These are phyloP conservation scores for Pempheris klunzingeri DNA, from an alignment of 2,797 vertebrate species.

Conservation along the genomic window DNA sequence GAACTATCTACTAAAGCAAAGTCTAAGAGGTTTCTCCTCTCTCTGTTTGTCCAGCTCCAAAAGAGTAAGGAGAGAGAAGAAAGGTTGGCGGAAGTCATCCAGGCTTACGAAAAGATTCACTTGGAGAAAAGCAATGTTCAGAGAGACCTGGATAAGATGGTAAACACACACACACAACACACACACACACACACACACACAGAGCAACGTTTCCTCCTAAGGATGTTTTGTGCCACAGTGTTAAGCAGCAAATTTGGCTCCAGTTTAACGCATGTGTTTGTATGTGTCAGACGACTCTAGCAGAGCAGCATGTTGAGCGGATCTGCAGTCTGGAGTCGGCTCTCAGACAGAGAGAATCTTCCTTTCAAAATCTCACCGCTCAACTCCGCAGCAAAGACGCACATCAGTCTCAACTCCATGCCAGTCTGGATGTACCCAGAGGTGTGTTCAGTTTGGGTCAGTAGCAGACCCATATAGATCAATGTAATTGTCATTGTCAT, in stretches of 20 bases:
- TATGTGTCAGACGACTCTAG: conserved; percentile 85
- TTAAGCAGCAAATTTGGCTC: not conserved
- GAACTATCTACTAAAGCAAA: not conserved
- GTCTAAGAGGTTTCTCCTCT: not conserved
- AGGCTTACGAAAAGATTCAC: conserved; percentile 92
- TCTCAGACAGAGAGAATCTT: conserved; percentile 84
- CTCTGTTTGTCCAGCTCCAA: conserved; percentile 84
- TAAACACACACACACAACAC: conserved; percentile 63
- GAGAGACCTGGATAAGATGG: conserved; percentile 91
- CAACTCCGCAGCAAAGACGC: conserved; percentile 81
- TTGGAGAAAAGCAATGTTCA: conserved; percentile 91
- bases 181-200: conserved; percentile 33
- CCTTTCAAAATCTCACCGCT: conserved; percentile 83
- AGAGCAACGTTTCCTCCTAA: not conserved
- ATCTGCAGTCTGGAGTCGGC: conserved; percentile 89
- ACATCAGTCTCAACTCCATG: conserved; percentile 82
- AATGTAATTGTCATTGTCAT: too few relatives aligned
- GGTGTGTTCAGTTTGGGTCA: conserved; percentile 51
- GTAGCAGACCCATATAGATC: not conserved
- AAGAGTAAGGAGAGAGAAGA: conserved; percentile 92
- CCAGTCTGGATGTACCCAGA: conserved; percentile 78
- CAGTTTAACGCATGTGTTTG: not conserved
- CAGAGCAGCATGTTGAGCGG: conserved; percentile 89
- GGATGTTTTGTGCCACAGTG: not conserved
- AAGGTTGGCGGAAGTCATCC: conserved; percentile 91